Conservation (phyloP, 2,797 vertebrate species). For the Sebastes hubbsi region DNA sequence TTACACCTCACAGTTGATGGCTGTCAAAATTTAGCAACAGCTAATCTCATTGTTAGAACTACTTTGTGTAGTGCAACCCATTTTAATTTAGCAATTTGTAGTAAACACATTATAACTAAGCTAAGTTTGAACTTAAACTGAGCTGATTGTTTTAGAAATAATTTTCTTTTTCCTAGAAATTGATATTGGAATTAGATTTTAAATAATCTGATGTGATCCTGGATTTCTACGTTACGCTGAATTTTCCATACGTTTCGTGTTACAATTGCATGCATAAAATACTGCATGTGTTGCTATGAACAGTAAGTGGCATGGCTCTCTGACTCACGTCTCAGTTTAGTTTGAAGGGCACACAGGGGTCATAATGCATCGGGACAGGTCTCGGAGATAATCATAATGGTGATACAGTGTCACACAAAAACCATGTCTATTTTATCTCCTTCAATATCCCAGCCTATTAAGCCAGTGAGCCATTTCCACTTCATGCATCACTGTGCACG, state of each 20-base stretch:
- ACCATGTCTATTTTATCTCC: slow-evolving; percentile 56
- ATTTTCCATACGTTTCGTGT: not conserved
- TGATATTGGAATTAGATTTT: not conserved
- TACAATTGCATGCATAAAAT: not conserved
- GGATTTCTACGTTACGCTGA: not conserved
- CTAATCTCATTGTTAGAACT: not conserved
- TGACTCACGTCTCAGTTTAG: slow-evolving; percentile 4
- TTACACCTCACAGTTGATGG: not conserved
- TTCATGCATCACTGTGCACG: slow-evolving; percentile 60
- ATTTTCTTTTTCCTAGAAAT: not conserved
- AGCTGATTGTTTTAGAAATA: not conserved
- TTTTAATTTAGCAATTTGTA: not conserved
- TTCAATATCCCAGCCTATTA: slow-evolving; percentile 46
- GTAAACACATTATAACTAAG: not conserved
- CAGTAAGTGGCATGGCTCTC: not conserved
- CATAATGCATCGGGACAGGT: slow-evolving; percentile 7
- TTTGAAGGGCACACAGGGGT: slow-evolving; percentile 38
- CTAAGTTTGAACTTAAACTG: not conserved
- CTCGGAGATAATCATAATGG: slow-evolving; percentile 54
- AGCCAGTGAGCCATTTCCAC: slow-evolving; percentile 56
- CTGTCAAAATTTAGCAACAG: not conserved
- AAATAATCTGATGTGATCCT: not conserved
- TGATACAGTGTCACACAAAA: slow-evolving; percentile 49
- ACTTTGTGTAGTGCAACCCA: not conserved
- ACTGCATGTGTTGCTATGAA: not conserved